phyloP scores from a whole-genome alignment of 2,888 invertebrate species.

The Agrotis exclamationis region DNA sequence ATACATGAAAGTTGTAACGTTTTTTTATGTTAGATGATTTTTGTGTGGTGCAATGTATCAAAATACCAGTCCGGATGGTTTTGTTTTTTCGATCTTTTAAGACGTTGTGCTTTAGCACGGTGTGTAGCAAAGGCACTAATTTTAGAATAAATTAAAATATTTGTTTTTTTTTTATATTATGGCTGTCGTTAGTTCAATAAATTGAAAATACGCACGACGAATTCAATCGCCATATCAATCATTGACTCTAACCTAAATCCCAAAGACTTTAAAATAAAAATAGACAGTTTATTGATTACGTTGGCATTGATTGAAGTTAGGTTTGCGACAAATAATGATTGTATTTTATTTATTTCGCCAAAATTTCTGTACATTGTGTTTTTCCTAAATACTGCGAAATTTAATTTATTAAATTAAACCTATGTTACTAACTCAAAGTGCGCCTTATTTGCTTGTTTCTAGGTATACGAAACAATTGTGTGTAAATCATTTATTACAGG shows the following conservation, averaged over 20 bases:
- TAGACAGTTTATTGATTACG: neutral
- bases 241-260: neutral
- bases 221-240: neutral
- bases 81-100: neutral
- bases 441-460: conserved; percentile 8
- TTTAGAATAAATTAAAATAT: neutral
- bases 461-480: conserved; percentile 34
- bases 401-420: neutral
- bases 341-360: neutral
- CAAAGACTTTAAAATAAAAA: neutral
- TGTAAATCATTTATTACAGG: conserved; percentile 51
- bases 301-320: neutral
- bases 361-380: neutral
- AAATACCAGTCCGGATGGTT: neutral
- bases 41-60: neutral
- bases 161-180: too few relatives aligned
- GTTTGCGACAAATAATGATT: neutral
- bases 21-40: conserved; percentile 22
- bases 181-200: too few relatives aligned
- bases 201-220: too few relatives aligned
- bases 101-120: too few relatives aligned
- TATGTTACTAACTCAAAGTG: neutral
- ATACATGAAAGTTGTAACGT: conserved; percentile 53
- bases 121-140: neutral
- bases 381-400: neutral